Evolutionary conservation across 1,140 invertebrate species (phyloP).

Genomic region (Leptopilina boulardi): DNA sequence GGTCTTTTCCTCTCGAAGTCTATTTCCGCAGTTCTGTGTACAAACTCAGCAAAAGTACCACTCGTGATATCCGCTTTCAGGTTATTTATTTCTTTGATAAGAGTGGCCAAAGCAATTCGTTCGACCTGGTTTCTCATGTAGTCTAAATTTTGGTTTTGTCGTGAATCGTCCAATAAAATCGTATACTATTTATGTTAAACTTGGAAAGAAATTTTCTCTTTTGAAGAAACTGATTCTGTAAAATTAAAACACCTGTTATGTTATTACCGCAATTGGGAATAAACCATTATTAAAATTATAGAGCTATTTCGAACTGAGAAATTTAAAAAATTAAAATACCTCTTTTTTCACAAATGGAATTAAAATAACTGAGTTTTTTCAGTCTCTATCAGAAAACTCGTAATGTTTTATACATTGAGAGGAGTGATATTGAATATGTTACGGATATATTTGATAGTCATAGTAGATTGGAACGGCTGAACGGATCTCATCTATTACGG

Average conservation of each 20-base stretch:
- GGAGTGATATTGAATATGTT: neutral
- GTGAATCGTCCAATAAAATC: slow-evolving; percentile 1
- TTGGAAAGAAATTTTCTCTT: neutral
- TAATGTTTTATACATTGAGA: neutral
- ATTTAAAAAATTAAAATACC: too few species aligned
- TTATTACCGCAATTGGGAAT: neutral
- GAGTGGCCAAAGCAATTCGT: slow-evolving; percentile 42
- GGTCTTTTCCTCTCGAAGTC: slow-evolving; percentile 25
- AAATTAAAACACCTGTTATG: neutral
- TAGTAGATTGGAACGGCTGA: neutral
- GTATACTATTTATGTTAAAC: neutral
- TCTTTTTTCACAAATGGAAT: neutral
- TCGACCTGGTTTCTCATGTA: slow-evolving; percentile 27
- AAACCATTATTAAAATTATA: too few species aligned
- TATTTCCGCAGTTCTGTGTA: slow-evolving; percentile 14
- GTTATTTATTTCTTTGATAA: slow-evolving; percentile 50
- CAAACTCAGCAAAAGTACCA: slow-evolving; percentile 41
- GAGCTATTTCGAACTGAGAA: too few species aligned
- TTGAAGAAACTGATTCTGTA: neutral
- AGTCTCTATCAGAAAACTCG: neutral
- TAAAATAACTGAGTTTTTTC: neutral
- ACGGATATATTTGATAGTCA: slow-evolving; percentile 20
- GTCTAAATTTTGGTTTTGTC: slow-evolving; percentile 26
- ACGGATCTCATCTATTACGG: neutral
- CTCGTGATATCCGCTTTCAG: slow-evolving; percentile 46